Conservation (phyloP, 2,888 invertebrate species). For the Tetragnatha montana region DNA sequence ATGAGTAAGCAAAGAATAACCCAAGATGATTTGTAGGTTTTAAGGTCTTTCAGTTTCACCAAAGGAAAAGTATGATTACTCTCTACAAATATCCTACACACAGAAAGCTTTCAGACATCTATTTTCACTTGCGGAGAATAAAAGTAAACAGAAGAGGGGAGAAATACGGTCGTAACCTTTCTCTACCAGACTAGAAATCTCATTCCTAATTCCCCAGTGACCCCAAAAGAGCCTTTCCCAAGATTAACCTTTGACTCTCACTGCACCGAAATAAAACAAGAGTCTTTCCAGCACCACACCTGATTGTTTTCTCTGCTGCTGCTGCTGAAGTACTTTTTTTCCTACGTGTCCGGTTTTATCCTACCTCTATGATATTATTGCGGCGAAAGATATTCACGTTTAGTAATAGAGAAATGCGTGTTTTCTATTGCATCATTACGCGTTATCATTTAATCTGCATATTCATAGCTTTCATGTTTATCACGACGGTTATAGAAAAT, state of each 20-base stretch:
- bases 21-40: not conserved
- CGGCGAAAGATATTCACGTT: not conserved
- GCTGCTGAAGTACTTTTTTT: constrained; percentile 42
- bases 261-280: constrained; percentile 5
- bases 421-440: not conserved
- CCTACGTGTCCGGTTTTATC: not conserved
- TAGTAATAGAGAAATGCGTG: not conserved
- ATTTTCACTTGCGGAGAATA: constrained; percentile 31
- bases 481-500: not conserved
- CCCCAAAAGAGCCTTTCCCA: constrained; percentile 40
- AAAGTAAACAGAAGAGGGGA: constrained; percentile 5
- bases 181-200: constrained; percentile 24
- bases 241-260: constrained; percentile 54
- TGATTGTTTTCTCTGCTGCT: constrained; percentile 1
- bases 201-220: constrained; percentile 62
- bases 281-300: constrained; percentile 37
- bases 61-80: not conserved
- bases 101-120: constrained; percentile 1
- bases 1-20: no score
- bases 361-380: no score
- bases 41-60: not conserved
- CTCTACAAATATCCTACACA: not conserved
- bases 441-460: not conserved
- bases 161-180: constrained; percentile 52
- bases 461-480: not conserved